These are phyloP conservation scores for Ursus arctos DNA, from an alignment of 2,113 vertebrate species.

Conservation along the genomic window DNA sequence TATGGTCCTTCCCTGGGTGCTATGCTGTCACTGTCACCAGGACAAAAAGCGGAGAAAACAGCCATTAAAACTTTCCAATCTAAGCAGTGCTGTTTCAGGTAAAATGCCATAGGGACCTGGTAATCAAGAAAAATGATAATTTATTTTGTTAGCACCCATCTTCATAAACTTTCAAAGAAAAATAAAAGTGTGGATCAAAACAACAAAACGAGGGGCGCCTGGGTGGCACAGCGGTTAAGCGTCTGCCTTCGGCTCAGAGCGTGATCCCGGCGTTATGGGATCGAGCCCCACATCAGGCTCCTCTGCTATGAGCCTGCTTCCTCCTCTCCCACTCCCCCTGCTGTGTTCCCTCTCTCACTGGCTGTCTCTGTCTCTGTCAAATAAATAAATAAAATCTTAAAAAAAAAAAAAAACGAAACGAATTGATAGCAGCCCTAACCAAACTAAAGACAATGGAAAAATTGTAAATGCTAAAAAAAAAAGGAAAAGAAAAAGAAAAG, in stretches of 20 bases:
- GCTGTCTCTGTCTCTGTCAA: no score
- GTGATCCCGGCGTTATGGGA: no score
- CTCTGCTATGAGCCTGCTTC: no score
- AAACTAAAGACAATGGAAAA: neutral
- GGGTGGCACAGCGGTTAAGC: no score
- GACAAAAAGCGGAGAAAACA: neutral
- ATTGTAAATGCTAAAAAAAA: neutral
- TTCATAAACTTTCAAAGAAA: neutral
- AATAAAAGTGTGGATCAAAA: neutral
- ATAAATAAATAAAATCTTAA: no score
- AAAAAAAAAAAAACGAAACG: neutral
- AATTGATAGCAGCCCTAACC: neutral
- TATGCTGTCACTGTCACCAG: neutral
- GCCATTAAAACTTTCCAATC: neutral
- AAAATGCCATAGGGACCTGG: neutral
- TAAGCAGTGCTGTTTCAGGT: neutral
- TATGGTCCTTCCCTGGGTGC: no score
- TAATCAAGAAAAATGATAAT: neutral
- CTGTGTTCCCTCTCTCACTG: no score
- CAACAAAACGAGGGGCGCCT: neutral
- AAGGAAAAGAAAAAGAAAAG: no score
- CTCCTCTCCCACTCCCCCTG: no score
- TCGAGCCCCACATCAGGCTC: no score
- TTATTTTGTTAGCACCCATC: neutral
- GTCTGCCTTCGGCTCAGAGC: no score